phyloP scores from a whole-genome alignment of 1,140 invertebrate genomes.

The Leucophenga varia region DNA sequence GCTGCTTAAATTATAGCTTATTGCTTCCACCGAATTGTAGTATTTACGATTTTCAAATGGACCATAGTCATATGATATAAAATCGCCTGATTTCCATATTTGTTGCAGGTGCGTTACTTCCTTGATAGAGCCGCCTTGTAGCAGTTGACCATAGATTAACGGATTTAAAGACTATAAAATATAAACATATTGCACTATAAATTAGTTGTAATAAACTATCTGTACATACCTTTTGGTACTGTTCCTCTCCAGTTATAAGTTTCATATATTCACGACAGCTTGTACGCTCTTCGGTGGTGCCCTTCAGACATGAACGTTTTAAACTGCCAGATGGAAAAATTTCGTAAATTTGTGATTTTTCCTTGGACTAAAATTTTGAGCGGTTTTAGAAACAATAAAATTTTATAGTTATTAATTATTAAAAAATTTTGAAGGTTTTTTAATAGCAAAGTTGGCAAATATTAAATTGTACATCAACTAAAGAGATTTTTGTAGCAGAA shows the following conservation, averaged over 20 bases:
- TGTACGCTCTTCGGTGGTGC: background rate
- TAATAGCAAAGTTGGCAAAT: too few species aligned
- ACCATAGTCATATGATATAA: slow-evolving; percentile 43
- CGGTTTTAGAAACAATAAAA: too few species aligned
- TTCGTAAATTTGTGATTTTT: slow-evolving; percentile 6
- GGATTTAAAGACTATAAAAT: too few species aligned
- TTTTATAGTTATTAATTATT: too few species aligned
- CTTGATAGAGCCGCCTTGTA: slow-evolving; percentile 37
- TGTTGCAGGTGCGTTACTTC: slow-evolving; percentile 43
- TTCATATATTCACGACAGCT: slow-evolving; percentile 1
- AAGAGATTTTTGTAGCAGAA: too few species aligned
- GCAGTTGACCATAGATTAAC: slow-evolving; percentile 37
- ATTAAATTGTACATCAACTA: too few species aligned
- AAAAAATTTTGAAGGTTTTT: too few species aligned
- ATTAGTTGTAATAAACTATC: too few species aligned
- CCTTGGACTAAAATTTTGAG: too few species aligned
- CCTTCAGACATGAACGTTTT: slow-evolving; percentile 6
- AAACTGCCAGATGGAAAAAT: slow-evolving; percentile 4
- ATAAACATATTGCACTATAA: too few species aligned
- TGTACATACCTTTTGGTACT: slow-evolving; percentile 5
- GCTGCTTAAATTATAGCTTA: slow-evolving; percentile 61
- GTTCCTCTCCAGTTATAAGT: slow-evolving; percentile 5
- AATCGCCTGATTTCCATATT: slow-evolving; percentile 51
- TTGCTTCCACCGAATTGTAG: slow-evolving; percentile 58
- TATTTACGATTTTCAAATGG: slow-evolving; percentile 53